Evolutionary conservation across 2,113 vertebrate genomes (phyloP).

Genomic region (Sapayoa aenigma): DNA sequence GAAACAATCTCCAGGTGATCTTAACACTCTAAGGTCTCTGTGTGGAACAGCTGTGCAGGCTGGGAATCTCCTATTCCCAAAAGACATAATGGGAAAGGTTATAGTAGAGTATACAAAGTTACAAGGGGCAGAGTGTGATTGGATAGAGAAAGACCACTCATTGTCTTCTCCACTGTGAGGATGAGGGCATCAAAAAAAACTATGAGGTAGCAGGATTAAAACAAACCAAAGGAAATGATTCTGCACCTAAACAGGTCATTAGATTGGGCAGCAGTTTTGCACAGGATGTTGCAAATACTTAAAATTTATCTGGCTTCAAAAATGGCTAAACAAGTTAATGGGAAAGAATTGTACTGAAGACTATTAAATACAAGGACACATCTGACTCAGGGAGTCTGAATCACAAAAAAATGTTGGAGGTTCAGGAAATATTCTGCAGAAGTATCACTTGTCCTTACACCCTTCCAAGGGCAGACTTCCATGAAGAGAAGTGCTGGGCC

Average conservation of each 20-base stretch:
- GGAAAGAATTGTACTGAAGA: not conserved
- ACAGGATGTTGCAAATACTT: constrained; percentile 25
- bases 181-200: not conserved
- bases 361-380: not conserved
- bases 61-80: not conserved
- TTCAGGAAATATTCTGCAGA: not conserved
- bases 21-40: not conserved
- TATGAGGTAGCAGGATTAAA: not conserved
- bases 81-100: not conserved
- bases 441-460: not conserved
- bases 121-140: not conserved
- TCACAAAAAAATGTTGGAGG: not conserved
- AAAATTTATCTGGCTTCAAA: not conserved
- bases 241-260: not conserved
- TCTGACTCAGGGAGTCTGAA: not conserved
- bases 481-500: rapidly evolving
- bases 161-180: not conserved
- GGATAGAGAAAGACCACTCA: not conserved
- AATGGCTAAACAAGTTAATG: not conserved
- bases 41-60: not conserved
- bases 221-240: constrained; percentile 9
- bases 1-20: not conserved
- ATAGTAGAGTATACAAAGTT: not conserved
- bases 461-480: not conserved
- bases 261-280: not conserved